Percentiles rank a stretch among this genome's conserved stretches.
These are phyloP conservation scores for Eunapius fragilis DNA, from an alignment of 37 sponge, comb jelly and placozoan genomes.

Conservation along the genomic window DNA sequence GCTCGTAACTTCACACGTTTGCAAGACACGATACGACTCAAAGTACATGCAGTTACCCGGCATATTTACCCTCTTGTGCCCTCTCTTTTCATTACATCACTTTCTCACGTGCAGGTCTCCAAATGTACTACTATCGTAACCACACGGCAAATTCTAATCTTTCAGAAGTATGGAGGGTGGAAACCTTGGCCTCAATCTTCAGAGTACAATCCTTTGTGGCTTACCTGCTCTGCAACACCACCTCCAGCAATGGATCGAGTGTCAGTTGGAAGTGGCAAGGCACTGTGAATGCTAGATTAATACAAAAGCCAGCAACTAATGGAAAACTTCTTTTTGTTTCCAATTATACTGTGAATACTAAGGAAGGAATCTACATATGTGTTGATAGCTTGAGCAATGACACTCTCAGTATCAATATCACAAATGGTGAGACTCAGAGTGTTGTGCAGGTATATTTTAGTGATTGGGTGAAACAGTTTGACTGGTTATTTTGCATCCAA, in stretches of 20 bases:
- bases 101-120: neutral
- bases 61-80: neutral
- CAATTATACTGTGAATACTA: neutral
- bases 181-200: slow-evolving; percentile 24
- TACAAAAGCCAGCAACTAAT: neutral
- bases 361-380: slow-evolving; percentile 17
- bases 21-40: too few relatives aligned
- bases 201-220: neutral
- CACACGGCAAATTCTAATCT: neutral
- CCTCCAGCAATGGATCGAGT: neutral
- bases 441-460: too few relatives aligned
- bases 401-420: slow-evolving; percentile 2
- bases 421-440: neutral
- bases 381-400: neutral
- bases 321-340: neutral
- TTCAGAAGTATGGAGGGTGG: slow-evolving; percentile 9
- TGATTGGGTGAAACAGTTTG: too few relatives aligned
- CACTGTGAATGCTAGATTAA: neutral
- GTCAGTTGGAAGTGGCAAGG: slow-evolving; percentile 19
- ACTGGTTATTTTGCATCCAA: too few relatives aligned
- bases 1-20: too few relatives aligned
- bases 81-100: neutral
- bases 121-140: neutral
- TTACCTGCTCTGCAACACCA: slow-evolving; percentile 20
- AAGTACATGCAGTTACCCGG: neutral